Conservation (phyloP, 2,797 vertebrate genomes). For the Micromesistius poutassou region DNA sequence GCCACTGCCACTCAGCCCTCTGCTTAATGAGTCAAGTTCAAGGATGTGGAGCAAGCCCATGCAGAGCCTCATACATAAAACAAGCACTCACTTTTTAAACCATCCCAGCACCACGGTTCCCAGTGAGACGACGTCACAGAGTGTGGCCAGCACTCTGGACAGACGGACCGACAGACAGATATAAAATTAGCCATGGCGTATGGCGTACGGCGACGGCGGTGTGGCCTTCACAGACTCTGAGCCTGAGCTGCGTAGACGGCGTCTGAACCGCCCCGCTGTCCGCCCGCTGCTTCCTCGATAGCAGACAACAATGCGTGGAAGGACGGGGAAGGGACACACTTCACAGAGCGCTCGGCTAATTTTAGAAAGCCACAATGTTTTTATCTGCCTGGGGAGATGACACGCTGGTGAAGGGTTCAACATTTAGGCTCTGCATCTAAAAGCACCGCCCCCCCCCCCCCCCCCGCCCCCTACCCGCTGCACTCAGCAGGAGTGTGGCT, state of each 20-base stretch:
- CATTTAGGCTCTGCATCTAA: not conserved
- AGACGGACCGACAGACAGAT: not conserved
- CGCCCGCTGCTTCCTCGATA: not conserved
- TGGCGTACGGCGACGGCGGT: not conserved
- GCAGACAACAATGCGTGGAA: not conserved
- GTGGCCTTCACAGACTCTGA: not conserved
- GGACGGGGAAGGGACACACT: no score
- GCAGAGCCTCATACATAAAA: not conserved
- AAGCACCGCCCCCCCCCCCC: not conserved
- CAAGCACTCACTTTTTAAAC: not conserved
- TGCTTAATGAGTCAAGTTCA: not conserved
- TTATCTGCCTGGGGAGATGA: not conserved
- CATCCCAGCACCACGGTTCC: not conserved
- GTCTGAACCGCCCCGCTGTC: not conserved
- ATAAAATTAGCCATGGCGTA: not conserved
- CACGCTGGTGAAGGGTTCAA: not conserved
- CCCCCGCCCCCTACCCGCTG: no score
- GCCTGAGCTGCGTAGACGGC: not conserved
- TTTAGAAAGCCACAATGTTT: not conserved
- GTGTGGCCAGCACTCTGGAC: not conserved
- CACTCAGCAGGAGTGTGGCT: not conserved
- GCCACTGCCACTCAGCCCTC: not conserved
- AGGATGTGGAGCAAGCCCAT: not conserved
- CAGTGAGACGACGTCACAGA: not conserved
- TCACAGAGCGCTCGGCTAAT: not conserved